phyloP scores from a whole-genome alignment of 2,888 invertebrate genomes.

The Mimumesa dahlbomi region DNA sequence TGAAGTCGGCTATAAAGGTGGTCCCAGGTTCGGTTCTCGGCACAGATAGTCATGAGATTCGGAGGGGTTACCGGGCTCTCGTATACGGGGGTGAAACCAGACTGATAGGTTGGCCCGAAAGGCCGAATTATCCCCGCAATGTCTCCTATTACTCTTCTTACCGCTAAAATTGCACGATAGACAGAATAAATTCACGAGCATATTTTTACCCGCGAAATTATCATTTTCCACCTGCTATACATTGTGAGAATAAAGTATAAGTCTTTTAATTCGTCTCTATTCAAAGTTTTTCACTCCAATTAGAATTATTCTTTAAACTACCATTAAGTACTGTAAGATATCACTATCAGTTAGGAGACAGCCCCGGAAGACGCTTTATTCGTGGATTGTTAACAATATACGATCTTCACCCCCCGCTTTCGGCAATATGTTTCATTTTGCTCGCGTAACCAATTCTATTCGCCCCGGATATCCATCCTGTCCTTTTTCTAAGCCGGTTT shows the following conservation, averaged over 20 bases:
- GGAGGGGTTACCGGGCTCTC: conserved; percentile 42
- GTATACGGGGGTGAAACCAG: conserved; percentile 59
- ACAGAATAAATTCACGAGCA: too few relatives aligned
- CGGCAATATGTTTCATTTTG: conserved; percentile 49
- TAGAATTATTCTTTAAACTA: too few relatives aligned
- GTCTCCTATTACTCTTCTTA: too few relatives aligned
- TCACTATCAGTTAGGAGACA: conserved; percentile 22
- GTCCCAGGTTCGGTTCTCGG: conserved; percentile 61
- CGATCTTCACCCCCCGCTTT: conserved; percentile 1
- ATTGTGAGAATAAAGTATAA: too few relatives aligned
- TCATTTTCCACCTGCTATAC: too few relatives aligned
- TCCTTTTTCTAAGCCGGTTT: conserved; percentile 57
- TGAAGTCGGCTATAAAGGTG: conserved; percentile 72
- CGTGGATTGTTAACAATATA: conserved; percentile 19
- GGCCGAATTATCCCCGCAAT: conserved; percentile 19
- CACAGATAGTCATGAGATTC: conserved; percentile 40
- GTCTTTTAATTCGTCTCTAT: too few relatives aligned
- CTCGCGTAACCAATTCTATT: conserved; percentile 58
- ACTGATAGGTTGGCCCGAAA: conserved; percentile 61
- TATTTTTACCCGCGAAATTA: too few relatives aligned
- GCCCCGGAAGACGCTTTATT: conserved; percentile 38
- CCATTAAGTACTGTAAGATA: too few relatives aligned
- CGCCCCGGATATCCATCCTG: conserved; percentile 40
- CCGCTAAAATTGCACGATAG: too few relatives aligned
- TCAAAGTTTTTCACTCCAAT: too few relatives aligned